Base-by-base conservation (phyloP, 2,113 vertebrate genomes). In the Todiramphus saurophagus region DNA sequence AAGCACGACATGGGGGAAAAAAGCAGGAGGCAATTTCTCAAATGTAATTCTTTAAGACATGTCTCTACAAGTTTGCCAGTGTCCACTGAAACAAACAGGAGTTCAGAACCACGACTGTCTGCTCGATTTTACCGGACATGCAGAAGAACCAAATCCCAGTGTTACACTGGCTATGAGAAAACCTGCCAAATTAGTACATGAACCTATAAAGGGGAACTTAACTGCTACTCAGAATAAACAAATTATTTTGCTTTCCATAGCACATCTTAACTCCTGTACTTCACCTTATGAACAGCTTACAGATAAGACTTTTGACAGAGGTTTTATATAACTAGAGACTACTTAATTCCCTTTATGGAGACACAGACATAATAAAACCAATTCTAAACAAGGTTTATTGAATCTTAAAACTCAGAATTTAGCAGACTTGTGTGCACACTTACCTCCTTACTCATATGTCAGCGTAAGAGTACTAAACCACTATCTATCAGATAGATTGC, bases 21-120 rank as follows among this genome's bases (percentile, higher is more conserved):
- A 89, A 86, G 20, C 59, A 94, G 30, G 44, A 94, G 79, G n/a
- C 21, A 83, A 91, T 90, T 97, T 95, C 84, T 76, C 62, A 69
- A 46, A 24, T 7, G 8, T 60, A 92, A 35, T 81, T 79, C 44
- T 79, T 75, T 35, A 78, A 83, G 37, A 66, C 95, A 69, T 28
- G 81, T 80, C 86, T 77, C 74, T 79, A 59, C 91, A 87, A 66
- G 95, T 89, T 55, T 84, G 44, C 28, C 70, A 66, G 0, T 16
- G 41, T 18, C 81, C 83, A 73, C 16, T 8, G 50, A 64, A 77
- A 87, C 56, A 73, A 81, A 48, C n/a, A 74, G 56, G 41, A 85
- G n/a, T 27, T 50, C 28, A 70, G 64, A 94, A 74, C 35, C 24
- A 43, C 2, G 5, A 50, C 20, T n/a, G 53, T 18, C 51, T 83